phyloP scores from a whole-genome alignment of 2,888 invertebrate species.

The Bembecia ichneumoniformis region DNA sequence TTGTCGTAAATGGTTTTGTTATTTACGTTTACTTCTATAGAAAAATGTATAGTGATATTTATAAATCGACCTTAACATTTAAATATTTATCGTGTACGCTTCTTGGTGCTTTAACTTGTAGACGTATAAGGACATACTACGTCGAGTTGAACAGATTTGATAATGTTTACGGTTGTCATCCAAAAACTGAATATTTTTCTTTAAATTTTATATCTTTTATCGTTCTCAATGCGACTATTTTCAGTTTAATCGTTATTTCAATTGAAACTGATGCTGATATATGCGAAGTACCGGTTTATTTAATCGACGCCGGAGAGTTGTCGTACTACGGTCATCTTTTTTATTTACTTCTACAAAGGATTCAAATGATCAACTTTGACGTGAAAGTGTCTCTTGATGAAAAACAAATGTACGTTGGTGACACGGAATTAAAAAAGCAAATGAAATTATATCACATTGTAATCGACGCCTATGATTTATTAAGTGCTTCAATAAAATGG shows the following conservation, averaged over 20 bases:
- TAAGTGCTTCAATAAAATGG: constrained; percentile 47
- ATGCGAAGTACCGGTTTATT: constrained; percentile 14
- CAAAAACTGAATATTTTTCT: constrained; percentile 19
- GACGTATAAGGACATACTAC: constrained; percentile 26
- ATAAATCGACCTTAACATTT: background rate
- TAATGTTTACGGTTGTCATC: constrained; percentile 26
- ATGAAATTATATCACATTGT: constrained; percentile 41
- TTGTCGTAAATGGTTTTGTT: background rate
- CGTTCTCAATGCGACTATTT: background rate
- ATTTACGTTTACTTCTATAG: too few species aligned
- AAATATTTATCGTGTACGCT: constrained; percentile 18
- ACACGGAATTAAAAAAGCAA: constrained; percentile 24
- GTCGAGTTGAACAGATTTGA: constrained; percentile 33
- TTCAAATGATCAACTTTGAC: constrained; percentile 35
- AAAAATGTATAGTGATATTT: background rate
- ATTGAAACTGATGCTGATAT: background rate
- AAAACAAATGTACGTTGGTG: constrained; percentile 4
- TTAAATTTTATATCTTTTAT: constrained; percentile 19
- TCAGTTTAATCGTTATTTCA: background rate
- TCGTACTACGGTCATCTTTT: constrained; percentile 39
- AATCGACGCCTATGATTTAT: constrained; percentile 32
- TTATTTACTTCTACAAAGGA: constrained; percentile 29
- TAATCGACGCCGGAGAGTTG: constrained; percentile 27
- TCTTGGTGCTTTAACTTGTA: constrained; percentile 23
- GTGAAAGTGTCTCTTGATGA: constrained; percentile 27